phyloP scores from a whole-genome alignment of 2,113 vertebrate species.

The Cacatua alba region DNA sequence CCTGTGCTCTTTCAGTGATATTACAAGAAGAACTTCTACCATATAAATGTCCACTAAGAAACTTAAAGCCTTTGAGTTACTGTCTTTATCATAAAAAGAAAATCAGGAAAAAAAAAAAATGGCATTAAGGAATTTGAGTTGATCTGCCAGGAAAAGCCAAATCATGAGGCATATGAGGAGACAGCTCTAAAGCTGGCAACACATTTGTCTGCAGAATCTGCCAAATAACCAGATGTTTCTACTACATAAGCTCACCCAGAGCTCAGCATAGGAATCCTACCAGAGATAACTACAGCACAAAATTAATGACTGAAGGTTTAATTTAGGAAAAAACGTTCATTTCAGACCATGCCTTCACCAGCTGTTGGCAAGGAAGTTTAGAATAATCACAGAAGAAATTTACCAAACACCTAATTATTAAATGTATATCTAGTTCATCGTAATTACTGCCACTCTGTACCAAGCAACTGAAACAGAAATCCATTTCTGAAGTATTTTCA shows the following conservation, averaged over 20 bases:
- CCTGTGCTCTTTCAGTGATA: background rate
- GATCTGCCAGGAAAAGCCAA: conserved; percentile 24
- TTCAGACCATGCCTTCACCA: background rate
- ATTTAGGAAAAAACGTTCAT: background rate
- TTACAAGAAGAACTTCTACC: background rate
- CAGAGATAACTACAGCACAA: background rate
- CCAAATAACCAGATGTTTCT: conserved; percentile 44
- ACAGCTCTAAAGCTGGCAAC: conserved; percentile 22
- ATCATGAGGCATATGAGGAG: conserved; percentile 37
- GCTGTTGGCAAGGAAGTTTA: background rate
- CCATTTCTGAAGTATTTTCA: background rate
- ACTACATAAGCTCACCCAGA: background rate
- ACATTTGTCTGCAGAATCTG: conserved; percentile 41
- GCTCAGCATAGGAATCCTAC: conserved; percentile 28
- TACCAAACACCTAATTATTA: background rate
- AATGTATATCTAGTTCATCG: background rate
- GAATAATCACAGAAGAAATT: background rate
- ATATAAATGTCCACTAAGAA: background rate
- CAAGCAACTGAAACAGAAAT: background rate
- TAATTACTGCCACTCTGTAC: background rate
- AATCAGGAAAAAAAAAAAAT: background rate
- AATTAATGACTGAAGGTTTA: background rate
- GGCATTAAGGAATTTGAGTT: background rate
- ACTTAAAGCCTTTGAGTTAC: background rate
- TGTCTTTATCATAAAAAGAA: background rate